These are phyloP conservation scores for Xiphorhynchus elegans DNA, from an alignment of 2,113 vertebrate species.

Conservation along the genomic window DNA sequence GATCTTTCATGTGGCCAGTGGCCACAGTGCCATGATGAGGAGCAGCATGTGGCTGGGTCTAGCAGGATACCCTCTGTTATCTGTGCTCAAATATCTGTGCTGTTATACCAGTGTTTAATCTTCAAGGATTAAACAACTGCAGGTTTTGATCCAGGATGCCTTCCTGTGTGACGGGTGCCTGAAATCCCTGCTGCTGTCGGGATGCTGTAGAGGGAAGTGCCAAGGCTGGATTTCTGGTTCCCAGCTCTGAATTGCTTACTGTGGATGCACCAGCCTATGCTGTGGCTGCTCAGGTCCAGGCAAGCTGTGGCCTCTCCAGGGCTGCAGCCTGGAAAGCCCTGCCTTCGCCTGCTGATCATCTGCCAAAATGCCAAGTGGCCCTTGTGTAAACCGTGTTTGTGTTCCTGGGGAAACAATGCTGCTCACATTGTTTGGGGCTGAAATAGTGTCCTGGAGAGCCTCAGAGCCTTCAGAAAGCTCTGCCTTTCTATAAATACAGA, in stretches of 20 bases:
- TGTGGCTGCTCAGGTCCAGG: rapidly evolving
- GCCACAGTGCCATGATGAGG: rapidly evolving
- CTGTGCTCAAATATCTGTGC: neutral
- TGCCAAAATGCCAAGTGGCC: neutral
- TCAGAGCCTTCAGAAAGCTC: neutral
- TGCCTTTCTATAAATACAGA: neutral
- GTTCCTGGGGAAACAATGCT: neutral
- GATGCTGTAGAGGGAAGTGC: neutral
- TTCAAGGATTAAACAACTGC: neutral
- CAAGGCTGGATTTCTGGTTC: neutral
- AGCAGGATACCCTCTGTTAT: neutral
- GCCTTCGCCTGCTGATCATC: neutral
- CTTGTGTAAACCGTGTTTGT: neutral
- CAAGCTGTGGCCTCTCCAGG: neutral
- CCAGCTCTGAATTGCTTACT: neutral
- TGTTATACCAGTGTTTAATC: neutral
- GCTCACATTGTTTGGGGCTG: neutral
- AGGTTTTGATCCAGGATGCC: neutral
- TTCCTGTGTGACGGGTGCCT: rapidly evolving
- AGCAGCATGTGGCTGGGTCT: neutral
- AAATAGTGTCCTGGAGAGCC: neutral
- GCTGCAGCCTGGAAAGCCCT: neutral
- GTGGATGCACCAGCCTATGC: rapidly evolving
- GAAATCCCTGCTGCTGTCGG: neutral
- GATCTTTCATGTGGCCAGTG: neutral